Evolutionary conservation across 1,140 invertebrate genomes (phyloP).

Genomic region (Tetramorium parvispinum): DNA sequence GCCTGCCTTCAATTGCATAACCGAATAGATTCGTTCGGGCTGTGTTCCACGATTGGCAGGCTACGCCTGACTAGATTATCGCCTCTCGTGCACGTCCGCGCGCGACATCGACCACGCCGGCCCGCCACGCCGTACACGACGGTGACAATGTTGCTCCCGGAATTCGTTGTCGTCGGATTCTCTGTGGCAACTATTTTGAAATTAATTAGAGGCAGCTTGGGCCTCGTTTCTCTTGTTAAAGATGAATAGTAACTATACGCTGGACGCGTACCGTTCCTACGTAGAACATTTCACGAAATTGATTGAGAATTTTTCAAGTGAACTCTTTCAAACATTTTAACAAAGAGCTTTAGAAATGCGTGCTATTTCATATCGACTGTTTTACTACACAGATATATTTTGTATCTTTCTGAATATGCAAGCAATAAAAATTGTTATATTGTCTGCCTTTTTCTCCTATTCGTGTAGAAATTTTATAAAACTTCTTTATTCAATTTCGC

Average conservation of each 20-base stretch:
- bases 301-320: not conserved
- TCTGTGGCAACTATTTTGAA: not conserved
- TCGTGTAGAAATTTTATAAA: not conserved
- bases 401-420: not conserved
- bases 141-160: not conserved
- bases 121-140: not conserved
- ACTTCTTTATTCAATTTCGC: not conserved
- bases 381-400: not conserved
- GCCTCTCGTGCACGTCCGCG: not conserved
- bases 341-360: not conserved
- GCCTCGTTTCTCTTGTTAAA: not conserved
- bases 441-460: no score
- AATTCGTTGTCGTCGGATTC: not conserved
- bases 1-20: slow-evolving; percentile 49
- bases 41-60: slow-evolving; percentile 31
- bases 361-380: not conserved
- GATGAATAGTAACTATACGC: not conserved
- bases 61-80: slow-evolving; percentile 55
- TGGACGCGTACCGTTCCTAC: not conserved
- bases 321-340: not conserved
- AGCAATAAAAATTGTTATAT: not conserved
- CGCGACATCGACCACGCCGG: no score
- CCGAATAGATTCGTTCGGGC: slow-evolving; percentile 27
- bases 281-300: not conserved
- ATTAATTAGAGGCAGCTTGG: slow-evolving; percentile 9